Conservation (phyloP, 2,888 invertebrate genomes). For the Harpalus rufipes region DNA sequence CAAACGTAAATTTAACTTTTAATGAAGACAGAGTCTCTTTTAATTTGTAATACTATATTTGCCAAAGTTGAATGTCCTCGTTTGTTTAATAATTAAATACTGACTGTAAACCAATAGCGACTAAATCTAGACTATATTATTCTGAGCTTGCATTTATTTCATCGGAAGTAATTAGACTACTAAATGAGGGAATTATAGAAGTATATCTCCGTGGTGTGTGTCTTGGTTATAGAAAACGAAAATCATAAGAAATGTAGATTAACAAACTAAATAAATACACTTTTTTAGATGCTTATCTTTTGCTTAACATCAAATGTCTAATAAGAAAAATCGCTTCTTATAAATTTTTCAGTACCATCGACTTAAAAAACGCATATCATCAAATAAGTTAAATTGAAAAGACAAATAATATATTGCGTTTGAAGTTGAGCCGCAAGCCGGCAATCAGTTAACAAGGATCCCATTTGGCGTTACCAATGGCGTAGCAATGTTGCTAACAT, state of each 20-base stretch:
- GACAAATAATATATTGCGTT: too few relatives aligned
- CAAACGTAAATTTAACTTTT: too few relatives aligned
- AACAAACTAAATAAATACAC: constrained; percentile 70
- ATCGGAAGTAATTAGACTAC: background rate
- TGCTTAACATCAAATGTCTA: constrained; percentile 68
- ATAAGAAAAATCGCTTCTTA: background rate
- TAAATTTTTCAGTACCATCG: constrained; percentile 49
- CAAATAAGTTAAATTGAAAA: too few relatives aligned
- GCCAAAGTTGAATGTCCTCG: background rate
- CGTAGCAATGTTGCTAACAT: too few relatives aligned
- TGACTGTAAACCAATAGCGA: constrained; percentile 16
- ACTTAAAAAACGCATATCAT: background rate
- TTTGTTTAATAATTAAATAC: background rate
- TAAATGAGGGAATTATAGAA: background rate
- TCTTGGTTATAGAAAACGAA: constrained; percentile 67
- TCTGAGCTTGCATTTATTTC: background rate
- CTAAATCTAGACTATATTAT: constrained; percentile 10
- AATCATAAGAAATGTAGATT: constrained; percentile 70
- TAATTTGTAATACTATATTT: background rate
- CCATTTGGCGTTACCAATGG: too few relatives aligned
- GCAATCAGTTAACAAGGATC: too few relatives aligned
- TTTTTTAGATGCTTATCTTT: constrained; percentile 68
- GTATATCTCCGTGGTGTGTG: constrained; percentile 38
- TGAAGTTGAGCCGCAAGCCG: too few relatives aligned
- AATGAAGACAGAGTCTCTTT: too few relatives aligned